A percentile compares a stretch with the other conserved stretches of the same genome.
Conservation (phyloP, 2,113 vertebrate species). For the Xiphophorus hellerii region DNA sequence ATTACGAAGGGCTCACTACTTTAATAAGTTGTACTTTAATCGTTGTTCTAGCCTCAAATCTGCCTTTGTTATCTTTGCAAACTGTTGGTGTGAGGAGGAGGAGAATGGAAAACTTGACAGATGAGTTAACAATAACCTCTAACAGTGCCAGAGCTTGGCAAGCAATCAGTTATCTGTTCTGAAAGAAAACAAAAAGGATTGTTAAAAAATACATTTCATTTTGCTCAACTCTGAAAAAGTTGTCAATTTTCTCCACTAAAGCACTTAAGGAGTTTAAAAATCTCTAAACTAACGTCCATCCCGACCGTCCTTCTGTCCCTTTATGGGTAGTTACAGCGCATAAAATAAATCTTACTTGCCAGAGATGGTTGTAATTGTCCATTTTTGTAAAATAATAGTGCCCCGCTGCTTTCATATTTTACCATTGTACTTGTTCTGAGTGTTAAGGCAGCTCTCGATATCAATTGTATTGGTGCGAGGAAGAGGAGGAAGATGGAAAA, state of each 20-base stretch:
- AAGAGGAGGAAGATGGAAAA: background rate
- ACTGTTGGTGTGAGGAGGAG: background rate
- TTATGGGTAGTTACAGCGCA: too few relatives aligned
- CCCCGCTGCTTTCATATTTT: too few relatives aligned
- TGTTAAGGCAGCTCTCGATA: too few relatives aligned
- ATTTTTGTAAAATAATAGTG: too few relatives aligned
- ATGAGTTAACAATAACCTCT: background rate
- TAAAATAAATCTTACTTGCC: too few relatives aligned
- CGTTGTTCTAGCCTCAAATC: background rate
- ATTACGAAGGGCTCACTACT: background rate
- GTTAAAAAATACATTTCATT: background rate
- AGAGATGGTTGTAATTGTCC: too few relatives aligned
- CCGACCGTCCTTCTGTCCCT: too few relatives aligned
- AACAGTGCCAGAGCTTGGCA: background rate
- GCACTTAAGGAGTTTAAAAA: background rate
- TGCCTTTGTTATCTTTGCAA: background rate
- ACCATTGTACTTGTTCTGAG: too few relatives aligned
- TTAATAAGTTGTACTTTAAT: background rate
- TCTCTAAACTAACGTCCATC: too few relatives aligned
- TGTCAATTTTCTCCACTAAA: background rate
- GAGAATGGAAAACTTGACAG: background rate
- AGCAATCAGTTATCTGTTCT: background rate
- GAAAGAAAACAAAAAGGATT: background rate
- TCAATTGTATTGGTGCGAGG: background rate
- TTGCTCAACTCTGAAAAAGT: background rate